A percentile compares a stretch with the other conserved stretches of the same genome.
phyloP scores from a whole-genome alignment of 1,140 invertebrate genomes.

The Aphaenogaster ashmeadi region DNA sequence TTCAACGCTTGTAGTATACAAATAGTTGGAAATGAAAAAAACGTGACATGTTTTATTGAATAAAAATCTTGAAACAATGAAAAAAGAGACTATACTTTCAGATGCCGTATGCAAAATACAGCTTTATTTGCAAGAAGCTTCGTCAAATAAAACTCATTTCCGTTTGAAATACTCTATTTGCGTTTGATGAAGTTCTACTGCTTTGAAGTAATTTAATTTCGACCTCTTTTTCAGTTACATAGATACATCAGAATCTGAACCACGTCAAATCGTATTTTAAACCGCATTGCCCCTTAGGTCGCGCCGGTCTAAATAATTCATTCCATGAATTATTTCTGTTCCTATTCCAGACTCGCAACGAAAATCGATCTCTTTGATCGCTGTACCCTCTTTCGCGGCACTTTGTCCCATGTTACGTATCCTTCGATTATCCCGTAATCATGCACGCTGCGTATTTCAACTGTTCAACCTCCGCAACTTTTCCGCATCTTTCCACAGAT shows the following conservation, averaged over 20 bases:
- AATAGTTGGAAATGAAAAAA: background rate
- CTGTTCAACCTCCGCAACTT: background rate
- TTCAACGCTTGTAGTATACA: background rate
- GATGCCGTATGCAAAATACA: background rate
- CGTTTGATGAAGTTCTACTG: background rate
- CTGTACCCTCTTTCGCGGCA: background rate
- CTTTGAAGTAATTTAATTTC: conserved; percentile 16
- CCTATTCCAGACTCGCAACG: conserved; percentile 59
- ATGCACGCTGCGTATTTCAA: conserved; percentile 20
- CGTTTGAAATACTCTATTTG: background rate
- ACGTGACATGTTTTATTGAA: background rate
- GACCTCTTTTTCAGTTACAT: background rate
- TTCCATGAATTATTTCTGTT: conserved; percentile 80
- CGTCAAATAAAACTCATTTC: background rate
- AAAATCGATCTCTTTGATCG: conserved; percentile 74
- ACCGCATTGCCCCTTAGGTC: conserved; percentile 56
- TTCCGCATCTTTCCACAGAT: background rate
- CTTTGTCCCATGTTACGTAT: conserved; percentile 14
- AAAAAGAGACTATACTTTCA: background rate
- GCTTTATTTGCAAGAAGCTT: background rate
- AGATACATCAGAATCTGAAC: conserved; percentile 26
- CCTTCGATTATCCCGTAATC: conserved; percentile 40
- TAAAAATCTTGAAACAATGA: background rate
- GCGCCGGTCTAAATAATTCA: conserved; percentile 79
- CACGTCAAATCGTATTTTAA: conserved; percentile 79